Evolutionary conservation across 1,140 invertebrate species (phyloP), one percentile per base, ranked within the genome.

Genomic region (Drosophila micromelanica): DNA sequence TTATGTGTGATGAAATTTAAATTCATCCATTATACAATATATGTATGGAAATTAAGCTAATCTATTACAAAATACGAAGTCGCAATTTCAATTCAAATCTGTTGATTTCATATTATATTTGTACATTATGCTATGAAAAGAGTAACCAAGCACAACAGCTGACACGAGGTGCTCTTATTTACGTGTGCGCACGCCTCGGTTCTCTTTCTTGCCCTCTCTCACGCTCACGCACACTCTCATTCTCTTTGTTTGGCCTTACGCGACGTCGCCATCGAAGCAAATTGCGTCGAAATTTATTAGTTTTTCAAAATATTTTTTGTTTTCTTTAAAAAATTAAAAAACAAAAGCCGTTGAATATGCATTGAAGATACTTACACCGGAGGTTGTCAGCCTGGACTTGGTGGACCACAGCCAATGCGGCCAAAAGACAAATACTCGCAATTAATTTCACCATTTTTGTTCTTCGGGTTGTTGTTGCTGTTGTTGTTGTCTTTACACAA

Each of bases 371-470:
- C 84, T 89, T 64, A 89, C 84, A 89, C 73, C 80, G 79, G 30
- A 89, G 35, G n/a, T 35, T 72, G 17, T 84, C 80, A 35, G 73
- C 84, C 46, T 89, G 82, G 37, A 76, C 76, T 59, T 79, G 46
- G 46, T 64, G 73, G 49, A 73, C 71, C 57, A 79, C 73, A 48
- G 80, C 76, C 73, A 89, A 51, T 45, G 77, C 85, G 65, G 74
- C 84, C 84, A 89, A 74, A 35, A 89, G 38, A 49, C 87, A 57
- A 61, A 89, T 72, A 65, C 67, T 77, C 57, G 76, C 73, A 76
- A 77, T 48, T 69, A 90, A 60, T 89, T 89, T 89, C 84, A 89
- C 61, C 84, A 89, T 89, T 67, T 72, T 87, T 70, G 62, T 61
- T 82, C 82, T 78, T 79, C 73, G 67, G 38, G 49, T 59, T 71